Conservation (phyloP, 2,113 vertebrate genomes). For the Cyanoliseus patagonus region DNA sequence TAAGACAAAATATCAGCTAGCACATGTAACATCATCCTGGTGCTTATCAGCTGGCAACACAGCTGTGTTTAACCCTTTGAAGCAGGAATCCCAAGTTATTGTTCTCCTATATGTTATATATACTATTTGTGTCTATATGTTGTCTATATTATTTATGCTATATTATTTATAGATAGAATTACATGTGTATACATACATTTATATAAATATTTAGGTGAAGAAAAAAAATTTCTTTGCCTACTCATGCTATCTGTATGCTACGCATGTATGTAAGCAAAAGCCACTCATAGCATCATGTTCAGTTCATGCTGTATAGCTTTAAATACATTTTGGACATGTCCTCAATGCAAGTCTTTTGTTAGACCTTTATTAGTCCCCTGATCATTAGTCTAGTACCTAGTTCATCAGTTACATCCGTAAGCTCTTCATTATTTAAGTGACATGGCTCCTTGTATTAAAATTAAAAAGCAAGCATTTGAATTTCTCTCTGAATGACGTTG, state of each 20-base stretch:
- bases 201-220: not conserved
- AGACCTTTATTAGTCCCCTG: not conserved
- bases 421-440: not conserved
- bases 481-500: not conserved
- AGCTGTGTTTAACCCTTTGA: not conserved
- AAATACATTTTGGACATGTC: not conserved
- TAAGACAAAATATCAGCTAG: not conserved
- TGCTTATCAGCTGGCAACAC: not conserved
- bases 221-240: not conserved
- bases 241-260: fast-evolving
- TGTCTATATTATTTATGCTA: not conserved
- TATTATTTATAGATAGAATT: not conserved
- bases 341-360: not conserved
- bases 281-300: not conserved
- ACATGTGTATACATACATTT: not conserved
- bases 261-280: not conserved
- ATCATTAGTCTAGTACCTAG: not conserved
- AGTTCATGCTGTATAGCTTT: not conserved
- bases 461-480: not conserved
- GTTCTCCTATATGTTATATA: not conserved
- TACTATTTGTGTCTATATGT: not conserved
- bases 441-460: not conserved
- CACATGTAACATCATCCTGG: not conserved
- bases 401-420: not conserved
- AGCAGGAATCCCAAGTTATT: not conserved